These are phyloP conservation scores for Cyphomyrmex costatus DNA, from an alignment of 1,140 invertebrate genomes.

Conservation along the genomic window DNA sequence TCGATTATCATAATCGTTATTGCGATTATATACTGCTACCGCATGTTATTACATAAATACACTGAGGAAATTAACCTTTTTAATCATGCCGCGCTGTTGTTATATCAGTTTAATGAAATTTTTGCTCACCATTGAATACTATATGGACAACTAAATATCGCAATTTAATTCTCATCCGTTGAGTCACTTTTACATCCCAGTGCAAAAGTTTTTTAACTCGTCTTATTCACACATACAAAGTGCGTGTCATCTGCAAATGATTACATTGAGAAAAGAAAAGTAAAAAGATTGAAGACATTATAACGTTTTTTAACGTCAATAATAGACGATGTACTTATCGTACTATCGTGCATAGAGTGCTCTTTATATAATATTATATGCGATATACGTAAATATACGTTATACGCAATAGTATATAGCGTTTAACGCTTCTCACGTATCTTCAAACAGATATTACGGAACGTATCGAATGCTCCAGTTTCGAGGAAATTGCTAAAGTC, in stretches of 20 bases:
- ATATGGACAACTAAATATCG: conserved; percentile 19
- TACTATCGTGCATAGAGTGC: not conserved
- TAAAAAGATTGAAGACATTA: not conserved
- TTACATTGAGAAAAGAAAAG: not conserved
- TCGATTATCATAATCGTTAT: conserved; percentile 61
- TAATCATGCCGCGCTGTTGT: conserved; percentile 19
- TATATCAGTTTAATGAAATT: conserved; percentile 44
- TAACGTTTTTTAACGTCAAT: not conserved
- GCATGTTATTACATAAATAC: conserved; percentile 53
- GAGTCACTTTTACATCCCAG: not conserved
- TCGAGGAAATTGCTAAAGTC: conserved; percentile 6
- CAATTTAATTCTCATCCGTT: conserved; percentile 10
- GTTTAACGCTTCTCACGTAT: conserved; percentile 40
- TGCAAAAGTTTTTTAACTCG: not conserved
- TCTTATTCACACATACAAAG: not conserved
- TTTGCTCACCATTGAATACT: conserved; percentile 1
- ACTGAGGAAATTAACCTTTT: conserved; percentile 52
- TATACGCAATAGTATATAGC: not conserved
- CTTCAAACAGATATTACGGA: conserved; percentile 34
- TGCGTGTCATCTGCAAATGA: not conserved
- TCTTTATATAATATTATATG: conserved; percentile 37
- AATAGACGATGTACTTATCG: not conserved
- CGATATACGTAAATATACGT: not conserved
- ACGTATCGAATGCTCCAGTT: conserved; percentile 34
- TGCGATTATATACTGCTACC: conserved; percentile 30